Evolutionary conservation across 2,888 invertebrate species (phyloP).

Genomic region (Rhingia campestris): DNA sequence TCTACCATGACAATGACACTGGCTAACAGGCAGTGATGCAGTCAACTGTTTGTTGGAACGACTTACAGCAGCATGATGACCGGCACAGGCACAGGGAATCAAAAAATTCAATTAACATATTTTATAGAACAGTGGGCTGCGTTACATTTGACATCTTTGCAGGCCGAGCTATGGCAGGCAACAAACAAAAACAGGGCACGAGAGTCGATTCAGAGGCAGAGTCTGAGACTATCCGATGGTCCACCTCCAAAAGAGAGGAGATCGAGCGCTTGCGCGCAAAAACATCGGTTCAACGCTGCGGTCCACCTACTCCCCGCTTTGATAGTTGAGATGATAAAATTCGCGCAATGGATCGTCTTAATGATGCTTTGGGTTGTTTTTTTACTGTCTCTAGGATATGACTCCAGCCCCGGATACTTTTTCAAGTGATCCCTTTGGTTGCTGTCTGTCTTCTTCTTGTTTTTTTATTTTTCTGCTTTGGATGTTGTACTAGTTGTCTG

Average conservation of each 20-base stretch:
- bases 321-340: conserved; percentile 61
- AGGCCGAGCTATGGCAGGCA: conserved; percentile 40
- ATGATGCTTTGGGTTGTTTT: conserved; percentile 57
- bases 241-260: conserved; percentile 52
- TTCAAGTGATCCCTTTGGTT: conserved; percentile 23
- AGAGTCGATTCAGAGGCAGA: conserved; percentile 5
- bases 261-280: conserved; percentile 28
- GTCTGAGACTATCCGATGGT: conserved; percentile 22
- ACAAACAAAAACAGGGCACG: conserved; percentile 43
- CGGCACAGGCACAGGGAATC: conserved; percentile 38
- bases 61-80: conserved; percentile 52
- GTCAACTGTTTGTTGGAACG: conserved; percentile 38
- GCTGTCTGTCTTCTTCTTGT: conserved; percentile 42
- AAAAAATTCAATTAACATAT: conserved; percentile 74
- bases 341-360: conserved; percentile 66
- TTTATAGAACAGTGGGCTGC: conserved; percentile 74
- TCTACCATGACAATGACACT: conserved; percentile 59
- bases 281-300: conserved; percentile 61
- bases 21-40: conserved; percentile 63
- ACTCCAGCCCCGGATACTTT: conserved; percentile 1
- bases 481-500: conserved; percentile 41
- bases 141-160: conserved; percentile 68
- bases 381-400: neutral
- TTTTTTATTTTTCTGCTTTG: conserved; percentile 16
- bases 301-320: conserved; percentile 62